Conservation (phyloP, 2,888 invertebrate genomes). For the Bombylius discolor region DNA sequence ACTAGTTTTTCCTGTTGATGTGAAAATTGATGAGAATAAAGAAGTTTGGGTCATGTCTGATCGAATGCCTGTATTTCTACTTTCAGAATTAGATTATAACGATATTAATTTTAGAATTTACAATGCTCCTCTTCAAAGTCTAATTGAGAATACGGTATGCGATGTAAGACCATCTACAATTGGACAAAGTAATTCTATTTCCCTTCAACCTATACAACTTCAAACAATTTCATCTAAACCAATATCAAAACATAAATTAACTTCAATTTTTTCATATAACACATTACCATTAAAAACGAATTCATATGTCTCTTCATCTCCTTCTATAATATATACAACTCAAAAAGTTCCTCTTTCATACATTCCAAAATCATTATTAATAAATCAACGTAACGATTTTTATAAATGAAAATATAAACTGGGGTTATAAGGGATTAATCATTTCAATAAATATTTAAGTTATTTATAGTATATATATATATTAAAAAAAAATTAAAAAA, state of each 20-base stretch:
- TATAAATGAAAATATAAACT: too few species aligned
- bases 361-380: slow-evolving; percentile 32
- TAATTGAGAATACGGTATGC: slow-evolving; percentile 61
- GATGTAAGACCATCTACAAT: slow-evolving; percentile 36
- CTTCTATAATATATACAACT: slow-evolving; percentile 10
- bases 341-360: slow-evolving; percentile 16
- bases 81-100: slow-evolving; percentile 53
- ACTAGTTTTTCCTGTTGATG: slow-evolving; percentile 65
- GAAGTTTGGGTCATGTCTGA: slow-evolving; percentile 74
- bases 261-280: slow-evolving; percentile 15
- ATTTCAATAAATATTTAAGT: too few species aligned
- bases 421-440: too few species aligned
- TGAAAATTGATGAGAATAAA: slow-evolving; percentile 57
- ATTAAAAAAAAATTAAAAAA: too few species aligned
- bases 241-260: not conserved
- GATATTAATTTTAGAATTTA: slow-evolving; percentile 69
- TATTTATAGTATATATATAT: too few species aligned
- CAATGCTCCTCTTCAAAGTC: slow-evolving; percentile 50
- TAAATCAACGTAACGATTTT: slow-evolving; percentile 31
- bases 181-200: slow-evolving; percentile 13
- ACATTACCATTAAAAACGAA: not conserved
- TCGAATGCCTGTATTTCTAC: slow-evolving; percentile 66
- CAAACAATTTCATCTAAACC: slow-evolving; percentile 4
- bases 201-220: not conserved
- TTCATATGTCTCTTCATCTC: slow-evolving; percentile 2